A percentile compares a stretch with the other conserved stretches of the same genome.
phyloP scores from a whole-genome alignment of 2,113 vertebrate genomes.

The Lonchura striata region DNA sequence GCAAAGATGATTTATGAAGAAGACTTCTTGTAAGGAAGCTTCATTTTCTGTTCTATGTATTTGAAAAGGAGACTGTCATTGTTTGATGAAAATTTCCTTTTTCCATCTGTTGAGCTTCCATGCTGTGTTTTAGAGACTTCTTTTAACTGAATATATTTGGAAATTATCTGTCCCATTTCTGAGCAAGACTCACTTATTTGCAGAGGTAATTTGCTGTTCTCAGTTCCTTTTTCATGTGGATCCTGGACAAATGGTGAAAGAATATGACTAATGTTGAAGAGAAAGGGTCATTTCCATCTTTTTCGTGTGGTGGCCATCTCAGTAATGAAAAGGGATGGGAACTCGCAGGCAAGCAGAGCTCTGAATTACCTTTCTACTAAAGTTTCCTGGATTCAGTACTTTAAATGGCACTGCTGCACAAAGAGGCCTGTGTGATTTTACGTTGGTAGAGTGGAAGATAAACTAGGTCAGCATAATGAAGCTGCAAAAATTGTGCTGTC shows the following conservation, averaged over 20 bases:
- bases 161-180: conserved; percentile 4
- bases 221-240: neutral
- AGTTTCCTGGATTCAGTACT: conserved; percentile 18
- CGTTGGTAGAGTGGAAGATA: conserved; percentile 25
- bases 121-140: conserved; percentile 21
- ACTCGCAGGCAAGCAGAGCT: conserved; percentile 6
- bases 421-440: neutral
- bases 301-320: neutral
- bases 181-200: neutral
- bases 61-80: neutral
- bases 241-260: neutral
- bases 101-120: conserved; percentile 25
- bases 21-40: neutral
- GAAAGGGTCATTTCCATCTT: conserved; percentile 11
- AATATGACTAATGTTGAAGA: conserved; percentile 4
- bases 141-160: conserved; percentile 25
- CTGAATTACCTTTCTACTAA: conserved; percentile 17
- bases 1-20: neutral
- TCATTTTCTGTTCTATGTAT: neutral
- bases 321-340: conserved; percentile 47
- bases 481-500: conserved; percentile 1
- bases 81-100: conserved; percentile 24
- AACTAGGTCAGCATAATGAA: conserved; percentile 59
- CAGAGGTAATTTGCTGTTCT: conserved; percentile 31
- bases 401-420: conserved; percentile 38